These are phyloP conservation scores for Hypsibius dujardini DNA, from an alignment of 1,140 invertebrate genomes.

Conservation along the genomic window DNA sequence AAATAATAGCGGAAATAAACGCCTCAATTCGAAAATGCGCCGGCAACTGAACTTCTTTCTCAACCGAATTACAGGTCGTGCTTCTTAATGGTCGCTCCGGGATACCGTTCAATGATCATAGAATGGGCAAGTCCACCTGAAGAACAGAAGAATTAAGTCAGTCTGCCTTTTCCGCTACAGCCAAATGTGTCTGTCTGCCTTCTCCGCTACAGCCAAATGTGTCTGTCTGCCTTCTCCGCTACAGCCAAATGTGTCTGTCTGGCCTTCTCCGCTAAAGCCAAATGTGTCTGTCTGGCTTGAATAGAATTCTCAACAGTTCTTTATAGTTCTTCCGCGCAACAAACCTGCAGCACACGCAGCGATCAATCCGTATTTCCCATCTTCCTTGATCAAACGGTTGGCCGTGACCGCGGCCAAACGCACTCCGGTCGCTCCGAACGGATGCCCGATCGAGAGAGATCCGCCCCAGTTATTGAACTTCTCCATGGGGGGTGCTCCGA, in stretches of 20 bases:
- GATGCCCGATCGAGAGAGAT: slow-evolving; percentile 91
- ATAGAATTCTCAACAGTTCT: neutral
- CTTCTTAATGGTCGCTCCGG: neutral
- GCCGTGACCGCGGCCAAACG: slow-evolving; percentile 62
- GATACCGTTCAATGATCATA: neutral
- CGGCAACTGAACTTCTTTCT: neutral
- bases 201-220: too few species aligned
- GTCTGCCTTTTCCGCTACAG: neutral
- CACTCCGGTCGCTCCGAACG: slow-evolving; percentile 88
- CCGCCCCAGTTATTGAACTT: slow-evolving; percentile 97
- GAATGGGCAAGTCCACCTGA: neutral
- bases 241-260: neutral
- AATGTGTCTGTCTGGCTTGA: too few species aligned
- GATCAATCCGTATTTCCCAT: slow-evolving; percentile 76
- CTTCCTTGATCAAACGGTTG: slow-evolving; percentile 75
- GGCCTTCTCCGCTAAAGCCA: neutral
- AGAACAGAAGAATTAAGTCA: neutral
- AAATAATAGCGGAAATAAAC: neutral
- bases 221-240: too few species aligned
- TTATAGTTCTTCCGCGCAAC: neutral
- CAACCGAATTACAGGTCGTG: neutral
- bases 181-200: too few species aligned
- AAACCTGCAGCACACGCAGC: slow-evolving; percentile 92
- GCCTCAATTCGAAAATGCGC: too few species aligned
- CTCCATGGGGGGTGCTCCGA: slow-evolving; percentile 63